Percentiles rank a stretch among this genome's conserved stretches.
phyloP scores from a whole-genome alignment of 2,888 invertebrate genomes.

The Drosophila greeni region DNA sequence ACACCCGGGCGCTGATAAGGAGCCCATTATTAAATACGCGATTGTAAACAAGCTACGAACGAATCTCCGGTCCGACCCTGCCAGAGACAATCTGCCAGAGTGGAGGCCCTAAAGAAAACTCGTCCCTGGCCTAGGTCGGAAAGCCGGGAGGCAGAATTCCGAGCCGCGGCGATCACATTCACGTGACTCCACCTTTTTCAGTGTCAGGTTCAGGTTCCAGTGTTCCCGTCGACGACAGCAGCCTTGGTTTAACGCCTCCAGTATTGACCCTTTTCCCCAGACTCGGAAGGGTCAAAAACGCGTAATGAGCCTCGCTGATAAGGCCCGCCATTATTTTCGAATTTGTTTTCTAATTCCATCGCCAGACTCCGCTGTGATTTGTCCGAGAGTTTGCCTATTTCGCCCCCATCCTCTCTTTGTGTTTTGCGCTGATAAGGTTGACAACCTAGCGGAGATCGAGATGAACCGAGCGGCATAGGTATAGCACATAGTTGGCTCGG shows the following conservation, averaged over 20 bases:
- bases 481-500: slow-evolving; percentile 13
- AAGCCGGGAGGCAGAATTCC: neutral
- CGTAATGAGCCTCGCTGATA: slow-evolving; percentile 52
- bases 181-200: slow-evolving; percentile 56
- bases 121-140: slow-evolving; percentile 38
- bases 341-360: slow-evolving; percentile 59
- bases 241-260: slow-evolving; percentile 41
- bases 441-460: slow-evolving; percentile 26
- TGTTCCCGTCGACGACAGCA: slow-evolving; percentile 13
- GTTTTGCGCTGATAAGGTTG: slow-evolving; percentile 57
- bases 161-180: slow-evolving; percentile 14
- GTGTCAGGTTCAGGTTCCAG: slow-evolving; percentile 57
- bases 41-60: slow-evolving; percentile 38
- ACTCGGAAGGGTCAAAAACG: slow-evolving; percentile 58
- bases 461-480: slow-evolving; percentile 17
- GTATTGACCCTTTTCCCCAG: slow-evolving; percentile 55
- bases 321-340: slow-evolving; percentile 50
- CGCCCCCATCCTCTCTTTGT: slow-evolving; percentile 35
- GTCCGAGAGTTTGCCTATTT: slow-evolving; percentile 39
- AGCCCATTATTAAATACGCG: slow-evolving; percentile 41
- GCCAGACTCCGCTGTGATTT: slow-evolving; percentile 24
- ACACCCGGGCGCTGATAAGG: slow-evolving; percentile 58
- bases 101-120: slow-evolving; percentile 6
- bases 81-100: slow-evolving; percentile 1
- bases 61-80: slow-evolving; percentile 1